phyloP scores from a whole-genome alignment of 2,888 invertebrate species.

The Lymantria dispar region DNA sequence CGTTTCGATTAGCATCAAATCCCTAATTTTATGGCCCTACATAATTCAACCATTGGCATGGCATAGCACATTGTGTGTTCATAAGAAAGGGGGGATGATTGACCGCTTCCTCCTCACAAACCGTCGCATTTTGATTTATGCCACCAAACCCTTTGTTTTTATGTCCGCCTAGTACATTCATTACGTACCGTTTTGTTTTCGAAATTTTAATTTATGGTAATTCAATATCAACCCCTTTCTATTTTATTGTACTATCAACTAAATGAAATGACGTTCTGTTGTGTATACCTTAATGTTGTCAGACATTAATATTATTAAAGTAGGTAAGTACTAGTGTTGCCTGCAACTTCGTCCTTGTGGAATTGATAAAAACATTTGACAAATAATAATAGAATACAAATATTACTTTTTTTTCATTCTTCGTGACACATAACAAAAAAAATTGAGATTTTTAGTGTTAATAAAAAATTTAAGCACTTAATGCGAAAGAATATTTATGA shows the following conservation, averaged over 20 bases:
- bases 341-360: too few species aligned
- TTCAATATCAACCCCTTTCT: conserved; percentile 38
- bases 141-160: conserved; percentile 45
- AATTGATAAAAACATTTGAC: too few species aligned
- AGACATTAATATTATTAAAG: too few species aligned
- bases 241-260: conserved; percentile 12
- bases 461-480: too few species aligned
- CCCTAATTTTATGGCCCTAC: conserved; percentile 17
- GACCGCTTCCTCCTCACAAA: conserved; percentile 72
- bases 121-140: conserved; percentile 67
- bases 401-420: too few species aligned
- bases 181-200: conserved; percentile 39
- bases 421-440: too few species aligned
- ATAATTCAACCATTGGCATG: conserved; percentile 27
- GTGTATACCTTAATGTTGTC: not conserved
- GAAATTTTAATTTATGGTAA: conserved; percentile 50
- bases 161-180: conserved; percentile 49
- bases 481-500: too few species aligned
- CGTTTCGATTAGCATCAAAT: not conserved
- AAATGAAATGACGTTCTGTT: conserved; percentile 10
- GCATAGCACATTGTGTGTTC: conserved; percentile 45
- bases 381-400: too few species aligned
- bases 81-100: conserved; percentile 69
- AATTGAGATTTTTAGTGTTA: too few species aligned
- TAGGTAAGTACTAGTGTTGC: too few species aligned